Evolutionary conservation across 1,140 invertebrate species (phyloP).

Genomic region (Drosophila saltans): DNA sequence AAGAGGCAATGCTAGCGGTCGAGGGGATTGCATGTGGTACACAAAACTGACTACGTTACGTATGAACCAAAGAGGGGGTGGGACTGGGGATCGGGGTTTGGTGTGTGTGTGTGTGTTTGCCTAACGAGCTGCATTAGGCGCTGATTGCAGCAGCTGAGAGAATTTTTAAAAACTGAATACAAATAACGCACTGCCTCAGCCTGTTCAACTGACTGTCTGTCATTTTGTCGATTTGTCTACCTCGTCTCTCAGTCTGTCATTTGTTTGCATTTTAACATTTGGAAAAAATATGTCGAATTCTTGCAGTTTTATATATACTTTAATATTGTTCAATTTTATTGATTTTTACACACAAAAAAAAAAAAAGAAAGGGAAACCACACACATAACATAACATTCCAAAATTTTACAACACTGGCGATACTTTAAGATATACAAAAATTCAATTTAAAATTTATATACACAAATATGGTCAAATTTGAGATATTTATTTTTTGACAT

Average conservation of each 20-base stretch:
- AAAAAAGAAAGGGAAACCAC: too few relatives aligned
- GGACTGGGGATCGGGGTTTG: neutral
- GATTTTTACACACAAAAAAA: neutral
- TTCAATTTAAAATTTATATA: too few relatives aligned
- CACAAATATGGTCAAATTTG: too few relatives aligned
- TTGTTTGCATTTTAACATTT: slow-evolving; percentile 14
- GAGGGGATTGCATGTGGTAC: neutral
- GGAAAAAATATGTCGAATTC: neutral
- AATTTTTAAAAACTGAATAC: slow-evolving; percentile 23
- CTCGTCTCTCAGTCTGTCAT: neutral
- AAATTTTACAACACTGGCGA: too few relatives aligned
- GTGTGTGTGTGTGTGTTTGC: slow-evolving; percentile 57
- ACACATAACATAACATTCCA: too few relatives aligned
- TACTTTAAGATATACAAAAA: too few relatives aligned
- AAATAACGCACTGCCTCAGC: slow-evolving; percentile 5
- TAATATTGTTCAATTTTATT: neutral
- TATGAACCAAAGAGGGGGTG: neutral
- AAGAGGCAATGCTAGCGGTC: neutral
- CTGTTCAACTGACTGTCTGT: slow-evolving; percentile 1
- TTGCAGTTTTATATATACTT: neutral
- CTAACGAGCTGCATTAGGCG: slow-evolving; percentile 78
- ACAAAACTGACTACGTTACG: neutral
- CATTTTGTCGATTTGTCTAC: neutral
- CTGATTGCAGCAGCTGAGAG: slow-evolving; percentile 65
- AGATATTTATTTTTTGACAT: too few relatives aligned